Percentiles rank a stretch among this genome's conserved stretches.
These are phyloP conservation scores for Enteromius radiatus DNA, from an alignment of 2,797 vertebrate species.

Conservation along the genomic window DNA sequence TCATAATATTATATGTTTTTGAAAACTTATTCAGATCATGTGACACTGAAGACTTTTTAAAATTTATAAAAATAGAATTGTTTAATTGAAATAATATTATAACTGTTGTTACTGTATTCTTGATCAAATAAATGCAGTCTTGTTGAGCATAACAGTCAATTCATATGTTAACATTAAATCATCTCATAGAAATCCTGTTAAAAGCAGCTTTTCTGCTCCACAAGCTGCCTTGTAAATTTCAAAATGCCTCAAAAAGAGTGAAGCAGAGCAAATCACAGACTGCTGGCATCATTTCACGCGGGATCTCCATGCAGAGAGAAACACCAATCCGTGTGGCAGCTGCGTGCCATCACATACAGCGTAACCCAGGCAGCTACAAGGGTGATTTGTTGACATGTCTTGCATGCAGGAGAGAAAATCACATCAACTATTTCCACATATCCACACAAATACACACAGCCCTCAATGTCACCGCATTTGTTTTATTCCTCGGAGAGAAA, in stretches of 20 bases:
- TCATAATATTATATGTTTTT: background rate
- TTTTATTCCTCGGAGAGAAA: constrained; percentile 29
- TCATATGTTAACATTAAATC: background rate
- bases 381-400: constrained; percentile 40
- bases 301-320: constrained; percentile 23
- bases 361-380: constrained; percentile 14
- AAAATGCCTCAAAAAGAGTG: constrained; percentile 15
- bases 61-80: too few relatives aligned
- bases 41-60: background rate
- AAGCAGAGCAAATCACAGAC: constrained; percentile 14
- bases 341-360: background rate
- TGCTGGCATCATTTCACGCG: constrained; percentile 31
- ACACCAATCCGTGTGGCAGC: constrained; percentile 8
- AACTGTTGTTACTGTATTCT: background rate
- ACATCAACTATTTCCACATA: constrained; percentile 31
- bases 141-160: background rate
- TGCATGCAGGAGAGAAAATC: constrained; percentile 13
- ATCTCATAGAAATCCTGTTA: background rate
- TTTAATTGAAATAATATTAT: too few relatives aligned
- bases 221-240: background rate
- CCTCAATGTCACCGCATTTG: constrained; percentile 2
- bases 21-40: background rate
- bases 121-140: background rate
- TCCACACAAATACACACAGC: constrained; percentile 1
- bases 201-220: background rate